Percentiles rank a stretch among this genome's conserved stretches.
Evolutionary conservation across 2,113 vertebrate genomes (phyloP).

Genomic region (Calidris pugnax): DNA sequence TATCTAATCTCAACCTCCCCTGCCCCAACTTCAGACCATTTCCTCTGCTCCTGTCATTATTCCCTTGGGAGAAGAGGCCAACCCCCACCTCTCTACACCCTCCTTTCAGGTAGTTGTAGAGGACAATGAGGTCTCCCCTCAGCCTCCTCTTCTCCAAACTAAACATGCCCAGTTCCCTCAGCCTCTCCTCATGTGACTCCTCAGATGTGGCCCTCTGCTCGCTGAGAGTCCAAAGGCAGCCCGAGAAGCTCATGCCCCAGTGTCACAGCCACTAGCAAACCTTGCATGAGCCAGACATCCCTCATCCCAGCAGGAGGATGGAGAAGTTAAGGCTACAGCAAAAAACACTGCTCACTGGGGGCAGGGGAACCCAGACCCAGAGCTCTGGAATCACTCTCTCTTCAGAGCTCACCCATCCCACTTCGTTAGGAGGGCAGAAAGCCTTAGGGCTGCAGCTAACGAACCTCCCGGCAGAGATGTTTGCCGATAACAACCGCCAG

Average conservation of each 20-base stretch:
- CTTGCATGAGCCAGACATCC: background rate
- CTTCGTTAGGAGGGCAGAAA: background rate
- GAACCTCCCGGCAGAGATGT: background rate
- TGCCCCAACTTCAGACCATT: no score
- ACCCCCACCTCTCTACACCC: no score
- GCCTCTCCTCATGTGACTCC: no score
- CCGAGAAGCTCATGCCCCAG: rapidly evolving
- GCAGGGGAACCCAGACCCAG: background rate
- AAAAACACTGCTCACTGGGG: background rate
- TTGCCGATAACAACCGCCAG: background rate
- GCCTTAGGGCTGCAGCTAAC: background rate
- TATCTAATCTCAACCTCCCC: no score
- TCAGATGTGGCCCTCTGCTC: background rate
- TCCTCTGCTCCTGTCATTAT: no score
- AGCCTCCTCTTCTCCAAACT: no score
- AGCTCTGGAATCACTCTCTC: background rate
- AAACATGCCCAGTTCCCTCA: no score
- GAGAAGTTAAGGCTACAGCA: rapidly evolving
- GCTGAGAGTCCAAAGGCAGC: background rate
- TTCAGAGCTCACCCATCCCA: background rate
- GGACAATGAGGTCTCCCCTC: no score
- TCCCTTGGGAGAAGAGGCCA: no score
- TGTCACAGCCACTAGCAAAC: background rate
- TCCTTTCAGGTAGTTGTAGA: no score
- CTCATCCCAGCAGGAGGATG: background rate